Evolutionary conservation across 2,888 invertebrate genomes (phyloP).

Genomic region (Spialia ferax): DNA sequence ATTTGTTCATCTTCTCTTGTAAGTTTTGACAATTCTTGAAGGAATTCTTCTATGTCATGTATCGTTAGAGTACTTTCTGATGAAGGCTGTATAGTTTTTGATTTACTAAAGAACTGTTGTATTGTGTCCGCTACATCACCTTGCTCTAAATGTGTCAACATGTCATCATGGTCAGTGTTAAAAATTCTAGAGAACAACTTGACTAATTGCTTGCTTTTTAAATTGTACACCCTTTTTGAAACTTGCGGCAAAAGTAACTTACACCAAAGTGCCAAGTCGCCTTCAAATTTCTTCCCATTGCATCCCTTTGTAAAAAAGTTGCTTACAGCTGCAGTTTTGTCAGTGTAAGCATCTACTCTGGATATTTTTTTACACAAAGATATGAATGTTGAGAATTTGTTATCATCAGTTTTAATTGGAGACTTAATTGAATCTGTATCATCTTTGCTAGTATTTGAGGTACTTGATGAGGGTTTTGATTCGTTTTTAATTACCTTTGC

Average conservation of each 20-base stretch:
- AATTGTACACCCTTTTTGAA: slow-evolving; percentile 94
- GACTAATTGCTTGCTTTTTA: slow-evolving; percentile 96
- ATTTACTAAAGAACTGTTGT: slow-evolving; percentile 90
- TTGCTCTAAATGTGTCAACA: slow-evolving; percentile 95
- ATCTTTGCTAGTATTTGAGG: slow-evolving; percentile 34
- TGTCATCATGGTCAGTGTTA: slow-evolving; percentile 90
- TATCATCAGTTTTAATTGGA: slow-evolving; percentile 82
- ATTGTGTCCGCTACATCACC: slow-evolving; percentile 97
- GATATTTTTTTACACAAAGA: slow-evolving; percentile 92
- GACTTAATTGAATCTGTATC: slow-evolving; percentile 45
- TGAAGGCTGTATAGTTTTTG: slow-evolving; percentile 86
- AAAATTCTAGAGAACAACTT: slow-evolving; percentile 96
- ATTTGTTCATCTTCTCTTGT: slow-evolving; percentile 96
- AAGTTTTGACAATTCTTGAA: slow-evolving; percentile 90
- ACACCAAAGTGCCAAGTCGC: slow-evolving; percentile 93
- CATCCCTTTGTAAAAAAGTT: slow-evolving; percentile 88
- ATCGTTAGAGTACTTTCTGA: slow-evolving; percentile 90
- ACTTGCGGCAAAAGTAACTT: slow-evolving; percentile 94
- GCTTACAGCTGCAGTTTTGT: slow-evolving; percentile 92
- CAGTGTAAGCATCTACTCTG: slow-evolving; percentile 92
- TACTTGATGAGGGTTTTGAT: slow-evolving; percentile 45
- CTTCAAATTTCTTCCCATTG: slow-evolving; percentile 89
- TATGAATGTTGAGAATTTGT: slow-evolving; percentile 92
- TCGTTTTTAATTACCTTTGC: slow-evolving; percentile 74
- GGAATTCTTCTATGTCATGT: slow-evolving; percentile 91